Percentiles rank a stretch among this genome's conserved stretches.
phyloP scores from a whole-genome alignment of 1,140 invertebrate genomes.

The Palaemon carinicauda region DNA sequence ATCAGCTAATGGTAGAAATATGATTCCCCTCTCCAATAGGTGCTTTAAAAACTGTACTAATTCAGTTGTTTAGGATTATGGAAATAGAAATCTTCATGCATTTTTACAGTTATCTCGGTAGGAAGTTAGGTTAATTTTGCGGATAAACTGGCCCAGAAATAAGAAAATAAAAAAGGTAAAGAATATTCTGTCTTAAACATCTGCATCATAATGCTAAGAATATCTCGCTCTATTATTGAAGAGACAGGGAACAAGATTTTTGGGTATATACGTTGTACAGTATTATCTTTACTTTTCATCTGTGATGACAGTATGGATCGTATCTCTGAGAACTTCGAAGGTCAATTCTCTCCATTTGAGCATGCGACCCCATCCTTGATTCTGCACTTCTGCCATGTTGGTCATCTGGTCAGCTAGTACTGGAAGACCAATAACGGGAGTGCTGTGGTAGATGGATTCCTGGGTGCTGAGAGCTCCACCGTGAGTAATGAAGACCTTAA shows the following conservation, averaged over 20 bases:
- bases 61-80: too few species aligned
- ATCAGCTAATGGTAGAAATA: too few species aligned
- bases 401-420: slow-evolving; percentile 71
- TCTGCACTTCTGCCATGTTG: slow-evolving; percentile 64
- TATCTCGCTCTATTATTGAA: too few species aligned
- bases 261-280: not conserved
- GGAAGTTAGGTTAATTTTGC: too few species aligned
- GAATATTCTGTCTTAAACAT: too few species aligned
- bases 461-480: slow-evolving; percentile 75
- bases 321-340: not conserved
- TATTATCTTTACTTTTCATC: not conserved
- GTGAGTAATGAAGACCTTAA: slow-evolving; percentile 73
- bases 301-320: not conserved
- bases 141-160: too few species aligned
- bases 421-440: slow-evolving; percentile 76
- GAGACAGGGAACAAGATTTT: not conserved
- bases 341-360: not conserved
- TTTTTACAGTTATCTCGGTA: too few species aligned
- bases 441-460: slow-evolving; percentile 75
- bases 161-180: too few species aligned
- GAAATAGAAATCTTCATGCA: too few species aligned
- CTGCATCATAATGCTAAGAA: too few species aligned
- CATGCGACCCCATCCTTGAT: slow-evolving; percentile 68
- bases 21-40: too few species aligned
- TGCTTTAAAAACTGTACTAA: too few species aligned